Conservation (phyloP, 2,888 invertebrate genomes). For the Pandemis cinnamomeana region DNA sequence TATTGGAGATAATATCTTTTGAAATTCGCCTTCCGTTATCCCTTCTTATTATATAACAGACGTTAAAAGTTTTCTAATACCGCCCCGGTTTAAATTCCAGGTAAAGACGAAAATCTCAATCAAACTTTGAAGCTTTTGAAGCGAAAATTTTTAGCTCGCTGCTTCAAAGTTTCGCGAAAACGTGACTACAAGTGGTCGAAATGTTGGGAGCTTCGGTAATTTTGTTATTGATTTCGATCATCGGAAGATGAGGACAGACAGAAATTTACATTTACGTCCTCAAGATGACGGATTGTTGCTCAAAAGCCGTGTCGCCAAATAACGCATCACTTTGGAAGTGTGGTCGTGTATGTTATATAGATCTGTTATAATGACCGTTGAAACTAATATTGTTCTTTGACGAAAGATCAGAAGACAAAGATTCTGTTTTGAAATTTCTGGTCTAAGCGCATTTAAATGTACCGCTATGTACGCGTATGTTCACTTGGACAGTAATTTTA, state of each 20-base stretch:
- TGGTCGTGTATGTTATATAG: too few species aligned
- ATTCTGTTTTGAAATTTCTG: too few species aligned
- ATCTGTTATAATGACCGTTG: too few species aligned
- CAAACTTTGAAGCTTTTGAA: constrained; percentile 40
- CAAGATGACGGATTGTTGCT: too few species aligned
- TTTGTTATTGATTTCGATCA: constrained; percentile 1
- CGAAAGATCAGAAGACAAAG: too few species aligned
- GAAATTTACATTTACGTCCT: too few species aligned
- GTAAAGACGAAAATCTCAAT: constrained; percentile 41
- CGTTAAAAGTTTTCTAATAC: constrained; percentile 40
- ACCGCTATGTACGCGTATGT: too few species aligned
- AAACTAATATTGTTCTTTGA: too few species aligned
- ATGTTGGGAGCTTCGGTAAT: constrained; percentile 17
- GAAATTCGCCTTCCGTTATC: constrained; percentile 34
- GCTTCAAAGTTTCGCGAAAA: constrained; percentile 34
- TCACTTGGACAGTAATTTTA: too few species aligned
- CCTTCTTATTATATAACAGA: constrained; percentile 39
- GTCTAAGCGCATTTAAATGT: too few species aligned
- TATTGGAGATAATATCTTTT: constrained; percentile 22
- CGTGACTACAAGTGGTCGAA: constrained; percentile 37
- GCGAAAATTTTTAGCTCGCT: constrained; percentile 36
- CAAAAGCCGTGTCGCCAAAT: too few species aligned
- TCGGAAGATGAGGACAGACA: neutral
- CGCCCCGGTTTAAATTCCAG: constrained; percentile 36
- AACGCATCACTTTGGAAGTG: too few species aligned